Percentiles rank a stretch among this genome's conserved stretches.
Conservation (phyloP, 2,888 invertebrate genomes). For the Bembecia ichneumoniformis region DNA sequence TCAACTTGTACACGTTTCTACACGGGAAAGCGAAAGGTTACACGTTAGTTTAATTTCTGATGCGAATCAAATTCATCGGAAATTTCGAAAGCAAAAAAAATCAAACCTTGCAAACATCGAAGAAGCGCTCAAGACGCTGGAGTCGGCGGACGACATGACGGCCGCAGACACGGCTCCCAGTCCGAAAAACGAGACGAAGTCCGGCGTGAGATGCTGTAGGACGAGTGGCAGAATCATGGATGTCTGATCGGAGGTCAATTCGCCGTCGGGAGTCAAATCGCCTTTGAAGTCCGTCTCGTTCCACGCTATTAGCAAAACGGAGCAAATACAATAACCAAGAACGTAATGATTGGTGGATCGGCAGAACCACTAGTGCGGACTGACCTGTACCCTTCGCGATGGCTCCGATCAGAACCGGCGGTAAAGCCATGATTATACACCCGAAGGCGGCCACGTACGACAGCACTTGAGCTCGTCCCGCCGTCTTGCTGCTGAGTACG, state of each 20-base stretch:
- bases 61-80: too few species aligned
- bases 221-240: conserved; percentile 98
- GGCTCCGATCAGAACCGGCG: conserved; percentile 96
- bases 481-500: conserved; percentile 96
- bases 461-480: conserved; percentile 91
- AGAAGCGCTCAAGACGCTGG: conserved; percentile 96
- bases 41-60: background rate
- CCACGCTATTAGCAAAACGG: conserved; percentile 79
- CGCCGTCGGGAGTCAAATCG: conserved; percentile 68
- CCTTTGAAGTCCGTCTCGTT: conserved; percentile 91
- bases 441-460: conserved; percentile 97
- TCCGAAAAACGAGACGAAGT: conserved; percentile 96
- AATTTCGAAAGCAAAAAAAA: too few species aligned
- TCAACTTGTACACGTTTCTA: conserved; percentile 96
- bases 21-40: background rate
- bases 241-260: conserved; percentile 82
- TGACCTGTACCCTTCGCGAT: conserved; percentile 95
- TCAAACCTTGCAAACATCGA: conserved; percentile 92
- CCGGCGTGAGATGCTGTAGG: conserved; percentile 95
- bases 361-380: background rate
- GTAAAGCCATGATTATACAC: conserved; percentile 97
- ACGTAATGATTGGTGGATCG: background rate
- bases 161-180: conserved; percentile 99
- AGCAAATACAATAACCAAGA: background rate
- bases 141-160: conserved; percentile 99